Percentiles rank a stretch among this genome's conserved stretches.
Evolutionary conservation across 2,797 vertebrate species (phyloP).

Genomic region (Alca torda): DNA sequence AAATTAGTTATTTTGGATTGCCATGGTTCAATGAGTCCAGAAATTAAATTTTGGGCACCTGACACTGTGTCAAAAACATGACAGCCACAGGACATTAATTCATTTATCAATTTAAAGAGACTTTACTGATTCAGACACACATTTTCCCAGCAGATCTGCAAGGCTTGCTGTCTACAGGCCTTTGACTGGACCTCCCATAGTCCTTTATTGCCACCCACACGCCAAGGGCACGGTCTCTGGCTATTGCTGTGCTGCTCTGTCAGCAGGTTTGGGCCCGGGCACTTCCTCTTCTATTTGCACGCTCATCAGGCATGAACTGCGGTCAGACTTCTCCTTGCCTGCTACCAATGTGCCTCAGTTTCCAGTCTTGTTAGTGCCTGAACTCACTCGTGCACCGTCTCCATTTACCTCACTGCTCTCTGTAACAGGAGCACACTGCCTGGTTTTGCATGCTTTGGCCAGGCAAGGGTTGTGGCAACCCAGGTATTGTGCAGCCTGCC

Average conservation of each 20-base stretch:
- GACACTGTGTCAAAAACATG: not conserved
- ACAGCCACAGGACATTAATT: not conserved
- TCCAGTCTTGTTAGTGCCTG: accelerated
- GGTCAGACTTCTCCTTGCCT: not conserved
- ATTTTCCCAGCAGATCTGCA: not conserved
- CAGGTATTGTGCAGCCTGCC: not conserved
- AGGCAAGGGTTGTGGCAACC: not conserved
- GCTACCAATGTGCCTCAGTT: not conserved
- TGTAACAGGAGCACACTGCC: accelerated
- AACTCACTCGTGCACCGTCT: not conserved
- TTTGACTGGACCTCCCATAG: not conserved
- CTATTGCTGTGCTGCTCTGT: not conserved
- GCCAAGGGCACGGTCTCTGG: not conserved
- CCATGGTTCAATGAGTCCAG: not conserved
- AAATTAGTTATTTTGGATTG: not conserved
- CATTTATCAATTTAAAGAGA: not conserved
- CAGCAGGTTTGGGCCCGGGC: not conserved
- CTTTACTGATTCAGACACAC: not conserved
- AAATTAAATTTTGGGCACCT: not conserved
- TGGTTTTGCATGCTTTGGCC: not conserved
- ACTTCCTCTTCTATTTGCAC: not conserved
- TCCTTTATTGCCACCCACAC: not conserved
- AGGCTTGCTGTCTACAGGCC: not conserved
- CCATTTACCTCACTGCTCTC: not conserved
- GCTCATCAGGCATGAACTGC: not conserved